Conservation (phyloP, 2,797 vertebrate species). For the Notamacropus eugenii region DNA sequence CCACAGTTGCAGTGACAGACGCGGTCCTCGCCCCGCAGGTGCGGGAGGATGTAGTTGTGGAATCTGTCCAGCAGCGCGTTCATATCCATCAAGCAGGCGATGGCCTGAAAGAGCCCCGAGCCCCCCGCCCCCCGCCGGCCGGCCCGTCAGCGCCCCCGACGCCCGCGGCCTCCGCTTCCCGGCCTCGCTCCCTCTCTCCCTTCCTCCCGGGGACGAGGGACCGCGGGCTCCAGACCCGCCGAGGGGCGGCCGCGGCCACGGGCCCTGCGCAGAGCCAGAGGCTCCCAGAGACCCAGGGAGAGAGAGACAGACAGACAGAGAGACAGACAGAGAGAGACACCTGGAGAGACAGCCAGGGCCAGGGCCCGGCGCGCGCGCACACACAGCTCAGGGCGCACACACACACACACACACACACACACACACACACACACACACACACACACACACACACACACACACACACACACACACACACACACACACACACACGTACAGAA, state of each 20-base stretch:
- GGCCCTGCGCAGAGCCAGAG: not conserved
- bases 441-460: not conserved
- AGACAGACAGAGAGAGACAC: constrained; percentile 5
- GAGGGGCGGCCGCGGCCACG: not conserved
- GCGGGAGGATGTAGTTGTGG: constrained; percentile 99
- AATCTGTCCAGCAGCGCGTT: constrained; percentile 99
- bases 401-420: not conserved
- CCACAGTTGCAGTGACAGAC: constrained; percentile 99
- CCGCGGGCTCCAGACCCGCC: not conserved
- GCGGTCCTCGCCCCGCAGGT: constrained; percentile 98
- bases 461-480: not conserved
- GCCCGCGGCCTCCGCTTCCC: not conserved
- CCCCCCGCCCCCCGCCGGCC: constrained; percentile 75
- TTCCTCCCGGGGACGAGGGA: not conserved
- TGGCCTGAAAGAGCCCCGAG: constrained; percentile 95
- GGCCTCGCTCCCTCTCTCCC: not conserved
- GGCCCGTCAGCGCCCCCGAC: constrained; percentile 11
- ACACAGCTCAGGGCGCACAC: not conserved
- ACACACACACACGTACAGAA: not conserved
- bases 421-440: not conserved
- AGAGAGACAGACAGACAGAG: not conserved
- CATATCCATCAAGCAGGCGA: constrained; percentile 99
- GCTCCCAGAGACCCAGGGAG: constrained; percentile 5
- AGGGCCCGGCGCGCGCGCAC: not conserved
- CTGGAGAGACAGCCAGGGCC: constrained; percentile 5